phyloP scores from a whole-genome alignment of 1,140 invertebrate genomes.

The Gryllus bimaculatus region DNA sequence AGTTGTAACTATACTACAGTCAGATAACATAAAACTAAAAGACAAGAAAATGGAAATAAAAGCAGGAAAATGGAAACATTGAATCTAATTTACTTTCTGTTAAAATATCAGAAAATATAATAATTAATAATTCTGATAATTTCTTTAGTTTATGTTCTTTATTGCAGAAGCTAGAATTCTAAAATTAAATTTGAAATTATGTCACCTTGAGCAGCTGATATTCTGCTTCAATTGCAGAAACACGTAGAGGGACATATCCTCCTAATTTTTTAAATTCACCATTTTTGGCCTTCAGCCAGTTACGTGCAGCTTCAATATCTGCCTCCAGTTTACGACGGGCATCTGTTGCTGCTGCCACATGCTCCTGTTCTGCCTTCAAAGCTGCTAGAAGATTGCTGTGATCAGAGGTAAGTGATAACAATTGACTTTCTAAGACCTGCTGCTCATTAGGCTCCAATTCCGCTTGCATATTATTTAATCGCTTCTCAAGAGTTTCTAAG shows the following conservation, averaged over 20 bases:
- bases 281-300: conserved; percentile 68
- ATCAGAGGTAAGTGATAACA: conserved; percentile 53
- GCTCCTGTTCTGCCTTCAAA: conserved; percentile 62
- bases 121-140: no score
- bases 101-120: no score
- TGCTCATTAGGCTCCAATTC: conserved; percentile 75
- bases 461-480: conserved; percentile 69
- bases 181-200: neutral
- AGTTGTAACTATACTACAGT: no score
- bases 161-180: neutral
- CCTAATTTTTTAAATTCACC: conserved; percentile 65
- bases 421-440: conserved; percentile 54
- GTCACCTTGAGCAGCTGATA: conserved; percentile 54
- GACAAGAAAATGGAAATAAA: no score
- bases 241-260: conserved; percentile 60
- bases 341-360: conserved; percentile 52
- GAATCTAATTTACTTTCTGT: no score
- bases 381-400: conserved; percentile 60
- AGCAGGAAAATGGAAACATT: no score
- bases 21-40: no score
- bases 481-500: conserved; percentile 70
- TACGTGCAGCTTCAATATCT: conserved; percentile 62
- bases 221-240: conserved; percentile 57
- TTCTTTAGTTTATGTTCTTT: no score
- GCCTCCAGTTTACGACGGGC: conserved; percentile 65